phyloP scores from a whole-genome alignment of 2,797 vertebrate species.

The Argyrosomus regius region DNA sequence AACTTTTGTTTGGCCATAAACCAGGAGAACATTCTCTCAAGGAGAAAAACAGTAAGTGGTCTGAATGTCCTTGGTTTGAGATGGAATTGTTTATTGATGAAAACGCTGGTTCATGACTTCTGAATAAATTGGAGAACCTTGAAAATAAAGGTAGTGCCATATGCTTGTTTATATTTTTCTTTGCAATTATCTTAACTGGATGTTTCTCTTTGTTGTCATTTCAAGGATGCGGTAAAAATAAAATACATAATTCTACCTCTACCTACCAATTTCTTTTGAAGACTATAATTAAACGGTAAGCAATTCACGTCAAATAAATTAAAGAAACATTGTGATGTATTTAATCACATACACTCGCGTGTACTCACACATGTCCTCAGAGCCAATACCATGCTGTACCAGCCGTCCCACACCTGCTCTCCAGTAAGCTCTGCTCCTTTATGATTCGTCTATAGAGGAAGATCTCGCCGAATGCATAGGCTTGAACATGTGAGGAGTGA shows the following conservation, averaged over 20 bases:
- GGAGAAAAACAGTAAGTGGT: constrained; percentile 51
- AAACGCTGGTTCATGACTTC: constrained; percentile 43
- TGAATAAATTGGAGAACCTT: constrained; percentile 50
- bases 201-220: constrained; percentile 37
- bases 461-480: constrained; percentile 67
- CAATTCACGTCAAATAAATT: constrained; percentile 14
- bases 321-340: constrained; percentile 5
- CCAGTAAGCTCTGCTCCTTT: constrained; percentile 40
- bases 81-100: constrained; percentile 52
- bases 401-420: constrained; percentile 61
- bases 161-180: constrained; percentile 41
- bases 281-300: constrained; percentile 12
- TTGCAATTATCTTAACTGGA: constrained; percentile 22
- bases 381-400: constrained; percentile 1
- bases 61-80: constrained; percentile 49
- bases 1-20: constrained; percentile 80
- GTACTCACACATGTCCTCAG: constrained; percentile 31
- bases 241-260: background rate
- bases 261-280: constrained; percentile 3
- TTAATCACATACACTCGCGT: constrained; percentile 13
- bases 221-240: constrained; percentile 32
- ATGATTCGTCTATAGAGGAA: constrained; percentile 59
- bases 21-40: constrained; percentile 50
- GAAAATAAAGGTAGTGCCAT: constrained; percentile 30
- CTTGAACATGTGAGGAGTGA: constrained; percentile 72